These are phyloP conservation scores for Drosophila aff. DNA, from an alignment of 1,140 invertebrate species.

Conservation along the genomic window DNA sequence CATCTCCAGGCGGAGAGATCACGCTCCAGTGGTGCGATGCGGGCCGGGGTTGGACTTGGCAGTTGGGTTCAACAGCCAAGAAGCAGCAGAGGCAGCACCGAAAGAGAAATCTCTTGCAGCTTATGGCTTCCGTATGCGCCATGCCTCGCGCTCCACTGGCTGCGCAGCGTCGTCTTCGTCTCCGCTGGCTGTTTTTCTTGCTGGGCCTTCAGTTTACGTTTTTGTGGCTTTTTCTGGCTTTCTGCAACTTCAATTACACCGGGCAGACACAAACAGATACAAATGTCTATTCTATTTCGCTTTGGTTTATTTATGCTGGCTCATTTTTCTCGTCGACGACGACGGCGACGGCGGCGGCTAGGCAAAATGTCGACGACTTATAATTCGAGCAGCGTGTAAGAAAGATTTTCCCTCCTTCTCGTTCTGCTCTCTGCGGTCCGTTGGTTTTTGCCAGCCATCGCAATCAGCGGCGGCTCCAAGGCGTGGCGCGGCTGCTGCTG, in stretches of 20 bases:
- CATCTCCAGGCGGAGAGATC: conserved; percentile 42
- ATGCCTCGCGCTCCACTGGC: conserved; percentile 69
- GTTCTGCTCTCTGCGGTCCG: conserved; percentile 37
- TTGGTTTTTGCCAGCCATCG: conserved; percentile 42
- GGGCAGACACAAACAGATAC: conserved; percentile 41
- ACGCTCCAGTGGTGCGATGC: conserved; percentile 54
- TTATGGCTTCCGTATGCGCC: conserved; percentile 76
- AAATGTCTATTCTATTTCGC: conserved; percentile 75
- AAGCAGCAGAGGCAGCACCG: conserved; percentile 43
- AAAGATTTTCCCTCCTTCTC: conserved; percentile 46
- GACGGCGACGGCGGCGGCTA: conserved; percentile 3
- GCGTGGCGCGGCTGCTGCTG: conserved; percentile 23
- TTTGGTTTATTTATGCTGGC: conserved; percentile 64
- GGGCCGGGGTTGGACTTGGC: conserved; percentile 22
- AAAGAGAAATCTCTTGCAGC: conserved; percentile 72
- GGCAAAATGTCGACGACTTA: conserved; percentile 78
- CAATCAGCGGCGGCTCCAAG: conserved; percentile 38
- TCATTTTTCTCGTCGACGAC: conserved; percentile 56
- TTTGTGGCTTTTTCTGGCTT: conserved; percentile 47
- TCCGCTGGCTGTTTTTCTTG: conserved; percentile 9
- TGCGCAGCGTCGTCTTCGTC: conserved; percentile 28
- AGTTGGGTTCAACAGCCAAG: conserved; percentile 67
- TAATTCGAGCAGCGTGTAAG: conserved; percentile 76
- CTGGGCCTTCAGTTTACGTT: conserved; percentile 23
- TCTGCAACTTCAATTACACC: conserved; percentile 57